Conservation (phyloP, 2,888 invertebrate genomes). For the Drosophila melanosoma region DNA sequence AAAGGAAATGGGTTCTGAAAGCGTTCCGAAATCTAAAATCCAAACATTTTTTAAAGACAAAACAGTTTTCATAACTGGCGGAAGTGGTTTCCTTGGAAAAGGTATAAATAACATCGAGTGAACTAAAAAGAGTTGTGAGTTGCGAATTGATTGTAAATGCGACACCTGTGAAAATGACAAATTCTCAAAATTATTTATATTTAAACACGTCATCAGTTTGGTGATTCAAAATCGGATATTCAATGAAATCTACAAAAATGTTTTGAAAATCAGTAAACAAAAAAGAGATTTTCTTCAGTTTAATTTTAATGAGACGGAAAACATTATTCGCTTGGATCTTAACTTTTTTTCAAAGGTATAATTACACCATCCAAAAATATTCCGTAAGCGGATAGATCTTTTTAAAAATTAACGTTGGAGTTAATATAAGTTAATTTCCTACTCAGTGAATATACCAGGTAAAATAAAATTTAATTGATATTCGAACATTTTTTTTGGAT, state of each 20-base stretch:
- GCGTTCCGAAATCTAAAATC: slow-evolving; percentile 77
- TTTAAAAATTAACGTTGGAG: not conserved
- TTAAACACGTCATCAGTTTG: not conserved
- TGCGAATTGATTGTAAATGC: not conserved
- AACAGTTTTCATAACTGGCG: slow-evolving; percentile 87
- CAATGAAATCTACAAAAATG: not conserved
- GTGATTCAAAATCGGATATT: not conserved
- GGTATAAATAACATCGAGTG: slow-evolving; percentile 60
- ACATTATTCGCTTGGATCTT: not conserved
- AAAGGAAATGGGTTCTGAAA: not conserved
- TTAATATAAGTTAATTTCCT: not conserved
- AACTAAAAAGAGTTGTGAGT: not conserved
- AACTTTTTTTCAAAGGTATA: not conserved
- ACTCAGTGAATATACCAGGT: not conserved
- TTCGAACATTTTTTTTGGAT: not conserved
- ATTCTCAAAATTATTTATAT: not conserved
- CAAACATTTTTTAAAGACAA: slow-evolving; percentile 87
- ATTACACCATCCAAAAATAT: not conserved
- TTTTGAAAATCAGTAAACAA: not conserved
- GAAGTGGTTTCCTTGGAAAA: slow-evolving; percentile 86
- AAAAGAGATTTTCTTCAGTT: not conserved
- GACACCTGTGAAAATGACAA: not conserved
- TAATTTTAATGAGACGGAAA: not conserved
- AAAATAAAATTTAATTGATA: not conserved
- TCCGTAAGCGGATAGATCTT: not conserved